These are phyloP conservation scores for Sebastes oblongus DNA, from an alignment of 2,797 vertebrate species.

Conservation along the genomic window DNA sequence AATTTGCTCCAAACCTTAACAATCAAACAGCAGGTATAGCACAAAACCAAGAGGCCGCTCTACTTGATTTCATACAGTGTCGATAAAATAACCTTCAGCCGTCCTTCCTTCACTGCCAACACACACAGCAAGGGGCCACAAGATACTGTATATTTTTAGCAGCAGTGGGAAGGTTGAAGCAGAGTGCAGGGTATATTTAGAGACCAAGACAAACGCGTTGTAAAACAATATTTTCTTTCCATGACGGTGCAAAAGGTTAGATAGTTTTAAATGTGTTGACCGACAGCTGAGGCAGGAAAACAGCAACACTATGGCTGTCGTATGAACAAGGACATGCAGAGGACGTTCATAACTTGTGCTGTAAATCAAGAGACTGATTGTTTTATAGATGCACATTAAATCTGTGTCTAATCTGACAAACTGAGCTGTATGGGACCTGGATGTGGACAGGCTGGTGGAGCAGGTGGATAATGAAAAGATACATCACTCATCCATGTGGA, in stretches of 20 bases:
- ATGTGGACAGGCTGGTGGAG: background rate
- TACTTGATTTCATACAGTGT: background rate
- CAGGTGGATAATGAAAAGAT: background rate
- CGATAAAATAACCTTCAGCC: slow-evolving; percentile 17
- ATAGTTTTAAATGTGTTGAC: slow-evolving; percentile 14
- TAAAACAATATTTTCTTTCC: slow-evolving; percentile 54
- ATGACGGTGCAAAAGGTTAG: slow-evolving; percentile 28
- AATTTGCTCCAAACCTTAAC: background rate
- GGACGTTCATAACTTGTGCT: background rate
- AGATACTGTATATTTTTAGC: slow-evolving; percentile 34
- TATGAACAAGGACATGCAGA: background rate
- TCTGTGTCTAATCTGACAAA: background rate
- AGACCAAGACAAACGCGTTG: slow-evolving; percentile 29
- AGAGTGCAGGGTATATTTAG: slow-evolving; percentile 61
- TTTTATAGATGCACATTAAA: background rate
- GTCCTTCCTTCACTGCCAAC: background rate
- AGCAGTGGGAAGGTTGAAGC: slow-evolving; percentile 5
- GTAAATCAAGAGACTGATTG: background rate
- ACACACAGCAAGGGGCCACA: background rate
- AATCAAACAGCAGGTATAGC: background rate
- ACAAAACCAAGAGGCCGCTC: background rate
- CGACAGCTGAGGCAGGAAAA: slow-evolving; percentile 26
- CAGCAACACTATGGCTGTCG: slow-evolving; percentile 1
- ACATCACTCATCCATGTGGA: background rate
- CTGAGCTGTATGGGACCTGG: background rate